These are phyloP conservation scores for Galleria mellonella DNA, from an alignment of 1,140 invertebrate genomes.

Conservation along the genomic window DNA sequence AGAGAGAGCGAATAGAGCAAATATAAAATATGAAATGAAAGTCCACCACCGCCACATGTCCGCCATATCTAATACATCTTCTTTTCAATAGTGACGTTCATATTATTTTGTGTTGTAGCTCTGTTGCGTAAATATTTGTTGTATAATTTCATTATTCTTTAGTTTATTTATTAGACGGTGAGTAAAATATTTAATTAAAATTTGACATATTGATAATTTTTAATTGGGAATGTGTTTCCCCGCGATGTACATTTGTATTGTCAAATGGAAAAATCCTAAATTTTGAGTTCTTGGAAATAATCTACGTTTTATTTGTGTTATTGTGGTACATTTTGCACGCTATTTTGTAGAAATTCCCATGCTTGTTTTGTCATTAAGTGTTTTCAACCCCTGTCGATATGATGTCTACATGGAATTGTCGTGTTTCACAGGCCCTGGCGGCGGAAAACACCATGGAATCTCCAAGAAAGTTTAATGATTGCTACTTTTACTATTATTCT, in stretches of 20 bases:
- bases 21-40: constrained; percentile 64
- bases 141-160: constrained; percentile 64
- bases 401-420: constrained; percentile 9
- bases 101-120: constrained; percentile 61
- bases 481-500: constrained; percentile 90
- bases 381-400: constrained; percentile 16
- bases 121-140: constrained; percentile 58
- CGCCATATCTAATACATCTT: constrained; percentile 69
- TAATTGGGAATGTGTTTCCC: constrained; percentile 37
- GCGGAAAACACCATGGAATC: constrained; percentile 71
- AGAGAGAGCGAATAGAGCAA: no score
- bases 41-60: constrained; percentile 61
- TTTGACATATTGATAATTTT: constrained; percentile 28
- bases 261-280: constrained; percentile 48
- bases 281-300: not conserved
- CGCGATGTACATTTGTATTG: constrained; percentile 45
- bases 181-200: constrained; percentile 31
- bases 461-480: constrained; percentile 83
- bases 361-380: constrained; percentile 7
- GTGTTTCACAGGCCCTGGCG: constrained; percentile 43
- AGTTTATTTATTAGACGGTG: constrained; percentile 51
- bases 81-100: constrained; percentile 62
- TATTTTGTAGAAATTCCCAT: constrained; percentile 12
- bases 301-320: not conserved
- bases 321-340: constrained; percentile 15